A percentile compares a stretch with the other conserved stretches of the same genome.
Conservation (phyloP, 2,113 vertebrate genomes). For the Anguilla japonica region DNA sequence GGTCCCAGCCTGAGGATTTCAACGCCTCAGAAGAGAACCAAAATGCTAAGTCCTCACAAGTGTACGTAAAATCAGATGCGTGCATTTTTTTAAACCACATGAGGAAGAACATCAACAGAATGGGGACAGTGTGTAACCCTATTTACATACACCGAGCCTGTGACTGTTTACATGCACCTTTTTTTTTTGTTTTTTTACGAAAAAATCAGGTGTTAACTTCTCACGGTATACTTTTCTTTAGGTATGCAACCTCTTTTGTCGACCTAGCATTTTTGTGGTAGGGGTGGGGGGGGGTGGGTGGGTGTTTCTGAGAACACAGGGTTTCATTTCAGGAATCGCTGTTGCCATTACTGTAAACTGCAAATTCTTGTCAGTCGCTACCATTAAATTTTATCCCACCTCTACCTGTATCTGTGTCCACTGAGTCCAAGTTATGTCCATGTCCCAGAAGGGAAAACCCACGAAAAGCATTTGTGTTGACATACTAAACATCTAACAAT, state of each 20-base stretch:
- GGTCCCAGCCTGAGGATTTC: not conserved
- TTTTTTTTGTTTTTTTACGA: not conserved
- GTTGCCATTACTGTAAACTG: no score
- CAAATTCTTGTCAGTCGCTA: no score
- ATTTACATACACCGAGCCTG: not conserved
- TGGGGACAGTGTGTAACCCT: not conserved
- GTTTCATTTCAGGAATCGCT: no score
- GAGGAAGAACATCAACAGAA: not conserved
- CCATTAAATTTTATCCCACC: no score
- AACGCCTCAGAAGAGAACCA: not conserved
- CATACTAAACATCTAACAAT: no score
- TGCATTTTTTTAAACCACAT: not conserved
- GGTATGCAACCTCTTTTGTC: not conserved
- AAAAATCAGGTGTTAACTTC: not conserved
- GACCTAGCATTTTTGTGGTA: not conserved
- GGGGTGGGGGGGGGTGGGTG: not conserved
- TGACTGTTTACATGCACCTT: not conserved
- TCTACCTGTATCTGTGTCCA: no score
- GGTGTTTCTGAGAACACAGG: no score
- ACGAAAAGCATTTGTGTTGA: no score
- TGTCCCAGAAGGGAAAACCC: no score
- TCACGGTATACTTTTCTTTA: not conserved
- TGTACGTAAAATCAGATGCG: not conserved
- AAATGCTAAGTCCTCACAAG: not conserved
- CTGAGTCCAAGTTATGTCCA: no score